Conservation (phyloP, 2,888 invertebrate genomes). For the Cordilura impudica region DNA sequence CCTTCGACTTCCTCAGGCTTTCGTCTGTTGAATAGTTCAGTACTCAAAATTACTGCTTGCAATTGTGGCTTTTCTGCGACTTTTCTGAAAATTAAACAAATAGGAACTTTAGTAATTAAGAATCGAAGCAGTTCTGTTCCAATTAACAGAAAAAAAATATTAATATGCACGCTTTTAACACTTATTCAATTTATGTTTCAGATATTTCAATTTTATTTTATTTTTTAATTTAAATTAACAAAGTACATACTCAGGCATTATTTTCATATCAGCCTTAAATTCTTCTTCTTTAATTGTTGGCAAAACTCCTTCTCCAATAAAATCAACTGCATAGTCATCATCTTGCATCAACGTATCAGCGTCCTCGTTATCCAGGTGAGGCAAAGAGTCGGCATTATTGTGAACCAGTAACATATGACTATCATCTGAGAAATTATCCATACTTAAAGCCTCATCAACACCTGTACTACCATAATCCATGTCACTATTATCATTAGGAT, state of each 20-base stretch:
- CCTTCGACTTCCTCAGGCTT: too few relatives aligned
- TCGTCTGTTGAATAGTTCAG: too few relatives aligned
- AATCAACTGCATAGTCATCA: not conserved
- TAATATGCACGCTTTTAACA: too few relatives aligned
- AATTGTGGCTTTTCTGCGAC: too few relatives aligned
- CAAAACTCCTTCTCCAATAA: not conserved
- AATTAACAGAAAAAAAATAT: too few relatives aligned
- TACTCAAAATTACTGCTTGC: too few relatives aligned
- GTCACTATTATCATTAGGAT: not conserved
- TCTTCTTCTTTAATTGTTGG: not conserved
- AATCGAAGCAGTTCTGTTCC: too few relatives aligned
- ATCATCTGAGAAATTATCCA: not conserved
- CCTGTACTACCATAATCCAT: not conserved
- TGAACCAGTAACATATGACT: not conserved
- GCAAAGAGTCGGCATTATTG: not conserved
- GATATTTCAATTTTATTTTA: too few relatives aligned
- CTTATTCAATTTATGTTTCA: too few relatives aligned
- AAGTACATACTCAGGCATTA: constrained; percentile 12
- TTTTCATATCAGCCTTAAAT: not conserved
- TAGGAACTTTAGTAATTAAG: too few relatives aligned
- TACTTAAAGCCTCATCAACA: not conserved
- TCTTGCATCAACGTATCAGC: not conserved
- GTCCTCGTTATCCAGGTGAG: not conserved
- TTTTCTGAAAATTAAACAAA: too few relatives aligned
- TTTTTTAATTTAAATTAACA: too few relatives aligned